Base-by-base conservation (phyloP, 2,888 invertebrate species). In the Archaeoteleia sp. region DNA sequence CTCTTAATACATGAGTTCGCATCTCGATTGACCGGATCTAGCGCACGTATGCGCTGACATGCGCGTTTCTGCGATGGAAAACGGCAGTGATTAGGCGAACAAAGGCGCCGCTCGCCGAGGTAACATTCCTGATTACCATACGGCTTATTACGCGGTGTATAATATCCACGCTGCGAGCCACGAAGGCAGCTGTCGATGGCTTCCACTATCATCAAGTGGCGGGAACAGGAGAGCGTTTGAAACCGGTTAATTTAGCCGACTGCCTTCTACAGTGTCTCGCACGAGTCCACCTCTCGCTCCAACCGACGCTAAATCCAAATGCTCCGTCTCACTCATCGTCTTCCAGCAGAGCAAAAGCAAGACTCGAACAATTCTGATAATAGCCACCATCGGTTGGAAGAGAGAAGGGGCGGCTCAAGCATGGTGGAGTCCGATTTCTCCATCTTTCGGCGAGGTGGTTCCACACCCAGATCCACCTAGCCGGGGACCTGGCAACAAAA, bases 91-190 rank as follows among this genome's bases (percentile, higher is more conserved):
- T 75, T 72, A 75, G 62, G 51, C 40, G 71, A 70, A 76, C 70
- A 77, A 79, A 80, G 75, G 72, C 55, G 69, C 74, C 76, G 75
- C 72, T 71, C 46, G 58, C 20, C 45, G 45, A 63, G 70, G 65
- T 49, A 37, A 60, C 65, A 73, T 77, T 74, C 73, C 71, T 63
- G 73, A 80, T 78, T 79, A 78, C 70, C 76, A 77, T 76, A 73
- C 74, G 65, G 73, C 71, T 76, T 78, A 77, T 77, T 77, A 74
- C 66, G 61, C 43, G 68, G 58, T 73, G 69, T 73, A 75, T 76
- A 78, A 77, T 75, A 74, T 75, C 72, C 66, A 63, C 58, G 71
- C 13, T 35, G 13, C 53, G 46, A 37, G 49, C 35, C 58, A 58
- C 63, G 35, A 55, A 62, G 37, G 51, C 35, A 66, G 43, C 63